These are phyloP conservation scores for Okapia johnstoni DNA, from an alignment of 2,113 vertebrate species.

Conservation along the genomic window DNA sequence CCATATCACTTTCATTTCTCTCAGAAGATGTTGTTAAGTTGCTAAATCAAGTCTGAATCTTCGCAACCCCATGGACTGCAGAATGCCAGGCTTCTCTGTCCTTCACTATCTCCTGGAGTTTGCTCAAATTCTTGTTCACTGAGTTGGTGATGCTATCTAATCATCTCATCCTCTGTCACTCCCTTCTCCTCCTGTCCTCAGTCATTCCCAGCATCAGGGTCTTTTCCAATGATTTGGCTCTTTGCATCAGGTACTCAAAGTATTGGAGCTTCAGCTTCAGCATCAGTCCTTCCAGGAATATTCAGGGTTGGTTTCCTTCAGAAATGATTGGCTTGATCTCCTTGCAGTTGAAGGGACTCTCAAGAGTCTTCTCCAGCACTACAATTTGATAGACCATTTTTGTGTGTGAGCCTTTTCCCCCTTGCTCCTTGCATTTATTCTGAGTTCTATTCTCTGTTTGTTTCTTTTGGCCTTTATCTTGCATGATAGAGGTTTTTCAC, in stretches of 20 bases:
- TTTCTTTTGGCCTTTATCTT: conserved; percentile 17
- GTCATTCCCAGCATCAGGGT: neutral
- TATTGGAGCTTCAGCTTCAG: neutral
- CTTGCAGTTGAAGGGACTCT: neutral
- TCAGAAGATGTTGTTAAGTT: neutral
- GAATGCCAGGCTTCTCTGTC: neutral
- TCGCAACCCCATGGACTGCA: neutral
- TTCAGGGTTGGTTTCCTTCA: neutral
- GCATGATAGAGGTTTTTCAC: neutral
- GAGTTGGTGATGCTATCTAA: neutral
- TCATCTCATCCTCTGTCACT: neutral
- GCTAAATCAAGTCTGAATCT: neutral
- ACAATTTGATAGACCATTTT: neutral
- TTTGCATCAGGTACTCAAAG: neutral
- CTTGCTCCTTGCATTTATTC: neutral
- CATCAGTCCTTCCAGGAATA: neutral
- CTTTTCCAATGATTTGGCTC: neutral
- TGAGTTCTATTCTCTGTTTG: neutral
- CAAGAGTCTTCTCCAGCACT: neutral
- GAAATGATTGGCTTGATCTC: neutral
- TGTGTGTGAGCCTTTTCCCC: neutral
- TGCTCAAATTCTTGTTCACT: neutral
- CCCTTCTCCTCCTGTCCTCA: neutral
- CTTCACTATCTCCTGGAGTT: neutral
- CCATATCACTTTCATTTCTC: neutral